Percentiles rank a stretch among this genome's conserved stretches.
These are phyloP conservation scores for Acanthaster planci DNA, from an alignment of 35 echinoderm and acorn worm species.

Conservation along the genomic window DNA sequence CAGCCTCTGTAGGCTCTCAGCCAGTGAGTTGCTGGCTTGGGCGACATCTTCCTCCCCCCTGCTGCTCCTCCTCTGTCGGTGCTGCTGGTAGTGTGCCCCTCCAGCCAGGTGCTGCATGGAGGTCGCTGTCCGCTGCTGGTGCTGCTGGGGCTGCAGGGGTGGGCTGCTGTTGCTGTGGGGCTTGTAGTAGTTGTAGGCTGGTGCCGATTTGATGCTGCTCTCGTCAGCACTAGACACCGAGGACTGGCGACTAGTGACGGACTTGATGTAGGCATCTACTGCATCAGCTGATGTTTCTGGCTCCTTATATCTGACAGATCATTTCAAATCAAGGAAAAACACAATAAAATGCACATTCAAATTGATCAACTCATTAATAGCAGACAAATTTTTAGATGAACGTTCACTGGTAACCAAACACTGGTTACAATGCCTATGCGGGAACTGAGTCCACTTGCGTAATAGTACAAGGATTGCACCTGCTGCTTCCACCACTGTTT, in stretches of 20 bases:
- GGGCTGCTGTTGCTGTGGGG: constrained; percentile 7
- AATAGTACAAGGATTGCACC: too few relatives aligned
- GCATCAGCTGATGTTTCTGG: constrained; percentile 25
- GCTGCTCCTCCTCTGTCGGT: neutral
- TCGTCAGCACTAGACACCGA: constrained; percentile 30
- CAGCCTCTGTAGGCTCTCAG: constrained; percentile 55
- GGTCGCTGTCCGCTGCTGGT: constrained; percentile 31
- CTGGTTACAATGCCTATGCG: too few relatives aligned
- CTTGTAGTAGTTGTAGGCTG: constrained; percentile 23
- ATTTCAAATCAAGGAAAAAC: too few relatives aligned
- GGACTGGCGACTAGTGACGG: constrained; percentile 30
- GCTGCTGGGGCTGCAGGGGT: neutral
- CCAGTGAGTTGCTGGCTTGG: constrained; percentile 63
- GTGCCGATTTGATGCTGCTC: constrained; percentile 23
- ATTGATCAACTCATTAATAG: too few relatives aligned
- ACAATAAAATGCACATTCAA: too few relatives aligned
- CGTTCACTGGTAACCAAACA: too few relatives aligned
- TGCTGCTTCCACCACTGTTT: too few relatives aligned
- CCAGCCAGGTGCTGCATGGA: constrained; percentile 40
- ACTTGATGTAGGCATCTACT: constrained; percentile 53
- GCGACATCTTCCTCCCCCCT: constrained; percentile 47
- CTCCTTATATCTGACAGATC: neutral
- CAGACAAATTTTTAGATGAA: too few relatives aligned
- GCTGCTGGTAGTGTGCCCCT: neutral
- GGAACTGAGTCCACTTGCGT: too few relatives aligned